These are phyloP conservation scores for Bubo bubo DNA, from an alignment of 2,113 vertebrate species.

Conservation along the genomic window DNA sequence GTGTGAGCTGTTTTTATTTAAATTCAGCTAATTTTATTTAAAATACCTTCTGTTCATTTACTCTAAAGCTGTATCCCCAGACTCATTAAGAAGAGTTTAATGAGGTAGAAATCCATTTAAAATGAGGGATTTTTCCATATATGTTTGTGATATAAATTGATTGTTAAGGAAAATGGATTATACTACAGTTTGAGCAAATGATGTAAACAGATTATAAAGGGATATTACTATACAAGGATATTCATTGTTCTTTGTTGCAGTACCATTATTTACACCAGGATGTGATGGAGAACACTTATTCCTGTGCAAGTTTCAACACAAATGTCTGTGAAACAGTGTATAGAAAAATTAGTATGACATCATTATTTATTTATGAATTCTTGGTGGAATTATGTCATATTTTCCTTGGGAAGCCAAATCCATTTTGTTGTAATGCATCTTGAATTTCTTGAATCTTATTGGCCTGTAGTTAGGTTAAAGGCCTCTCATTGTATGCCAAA, in stretches of 20 bases:
- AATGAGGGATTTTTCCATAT: not conserved
- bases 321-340: not conserved
- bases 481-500: not conserved
- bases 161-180: not conserved
- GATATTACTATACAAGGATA: not conserved
- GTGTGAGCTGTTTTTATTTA: slow-evolving; percentile 4
- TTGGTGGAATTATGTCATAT: not conserved
- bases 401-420: not conserved
- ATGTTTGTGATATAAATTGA: not conserved
- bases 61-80: slow-evolving; percentile 11
- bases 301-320: not conserved
- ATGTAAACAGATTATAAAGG: not conserved
- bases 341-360: not conserved
- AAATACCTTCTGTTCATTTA: slow-evolving; percentile 30
- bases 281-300: not conserved
- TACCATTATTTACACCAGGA: not conserved
- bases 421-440: not conserved
- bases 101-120: slow-evolving; percentile 30
- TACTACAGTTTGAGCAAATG: not conserved
- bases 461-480: not conserved
- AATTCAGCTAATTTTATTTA: slow-evolving; percentile 23
- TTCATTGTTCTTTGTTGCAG: not conserved
- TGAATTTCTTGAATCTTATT: not conserved
- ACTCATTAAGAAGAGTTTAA: slow-evolving; percentile 26
- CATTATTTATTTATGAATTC: not conserved